Percentiles rank a stretch among this genome's conserved stretches.
These are phyloP conservation scores for Anas platyrhynchos DNA, from an alignment of 2,113 vertebrate species.

Conservation along the genomic window DNA sequence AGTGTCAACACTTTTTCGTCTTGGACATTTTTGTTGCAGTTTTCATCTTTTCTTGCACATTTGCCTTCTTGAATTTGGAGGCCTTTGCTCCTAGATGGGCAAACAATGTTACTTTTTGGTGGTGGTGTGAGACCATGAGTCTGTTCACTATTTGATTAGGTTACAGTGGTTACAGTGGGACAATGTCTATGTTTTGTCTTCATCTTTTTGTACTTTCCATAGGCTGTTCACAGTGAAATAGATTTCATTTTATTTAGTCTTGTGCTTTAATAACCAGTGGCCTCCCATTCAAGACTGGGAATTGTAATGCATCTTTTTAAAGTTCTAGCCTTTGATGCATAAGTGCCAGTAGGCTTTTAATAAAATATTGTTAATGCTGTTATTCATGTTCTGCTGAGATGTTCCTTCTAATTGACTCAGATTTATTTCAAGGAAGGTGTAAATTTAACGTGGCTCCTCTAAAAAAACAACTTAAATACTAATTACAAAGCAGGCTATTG, in stretches of 20 bases:
- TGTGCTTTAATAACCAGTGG: background rate
- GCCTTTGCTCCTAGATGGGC: background rate
- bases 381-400: background rate
- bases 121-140: background rate
- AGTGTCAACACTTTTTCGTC: background rate
- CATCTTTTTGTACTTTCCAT: background rate
- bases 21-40: background rate
- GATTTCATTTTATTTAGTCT: background rate
- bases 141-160: background rate
- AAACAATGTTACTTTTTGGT: background rate
- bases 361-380: background rate
- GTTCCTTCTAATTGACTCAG: conserved; percentile 42
- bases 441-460: conserved; percentile 1
- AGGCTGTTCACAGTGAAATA: background rate
- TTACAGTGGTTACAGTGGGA: background rate
- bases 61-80: background rate
- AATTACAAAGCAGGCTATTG: conserved; percentile 30
- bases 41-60: background rate
- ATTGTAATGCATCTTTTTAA: background rate
- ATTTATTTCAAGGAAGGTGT: background rate
- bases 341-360: background rate
- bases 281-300: background rate
- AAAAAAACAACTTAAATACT: conserved; percentile 35
- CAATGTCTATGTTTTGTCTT: background rate
- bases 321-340: background rate